Evolutionary conservation across 1,140 invertebrate genomes (phyloP).

Genomic region (Drosophila tristis): DNA sequence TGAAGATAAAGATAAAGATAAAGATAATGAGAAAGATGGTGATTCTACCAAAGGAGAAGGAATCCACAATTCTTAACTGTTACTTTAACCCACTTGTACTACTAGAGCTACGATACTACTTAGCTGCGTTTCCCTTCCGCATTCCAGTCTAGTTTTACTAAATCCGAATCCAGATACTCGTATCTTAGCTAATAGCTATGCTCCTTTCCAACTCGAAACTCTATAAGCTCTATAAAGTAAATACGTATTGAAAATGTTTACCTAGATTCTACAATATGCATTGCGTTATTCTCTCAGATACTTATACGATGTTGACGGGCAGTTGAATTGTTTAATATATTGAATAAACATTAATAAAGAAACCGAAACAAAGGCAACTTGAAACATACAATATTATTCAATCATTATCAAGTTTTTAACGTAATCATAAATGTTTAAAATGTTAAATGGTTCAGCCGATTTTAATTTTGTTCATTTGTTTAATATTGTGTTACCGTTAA

Average conservation of each 20-base stretch:
- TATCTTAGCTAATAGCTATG: slow-evolving; percentile 35
- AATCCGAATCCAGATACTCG: slow-evolving; percentile 41
- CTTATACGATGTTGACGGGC: slow-evolving; percentile 56
- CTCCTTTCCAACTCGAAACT: slow-evolving; percentile 56
- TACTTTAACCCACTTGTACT: too few species aligned
- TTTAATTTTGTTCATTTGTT: slow-evolving; percentile 44
- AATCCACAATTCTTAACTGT: slow-evolving; percentile 23
- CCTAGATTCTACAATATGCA: slow-evolving; percentile 76
- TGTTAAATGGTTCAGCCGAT: slow-evolving; percentile 76
- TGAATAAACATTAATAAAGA: slow-evolving; percentile 26
- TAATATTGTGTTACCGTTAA: slow-evolving; percentile 62
- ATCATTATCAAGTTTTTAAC: slow-evolving; percentile 75
- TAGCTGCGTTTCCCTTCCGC: slow-evolving; percentile 32
- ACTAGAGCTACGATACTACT: slow-evolving; percentile 18
- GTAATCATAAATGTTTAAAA: slow-evolving; percentile 77
- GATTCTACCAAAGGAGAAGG: slow-evolving; percentile 19
- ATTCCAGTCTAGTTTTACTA: slow-evolving; percentile 44
- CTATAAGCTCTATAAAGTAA: slow-evolving; percentile 50
- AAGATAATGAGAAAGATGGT: slow-evolving; percentile 9
- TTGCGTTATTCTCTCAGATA: slow-evolving; percentile 70
- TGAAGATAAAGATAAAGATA: neutral
- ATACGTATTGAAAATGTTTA: slow-evolving; percentile 72
- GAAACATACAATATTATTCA: slow-evolving; percentile 62
- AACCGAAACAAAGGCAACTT: slow-evolving; percentile 26
- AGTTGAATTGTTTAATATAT: slow-evolving; percentile 73